Percentiles rank a stretch among this genome's conserved stretches.
phyloP scores from a whole-genome alignment of 2,888 invertebrate genomes.

The Drosophila macrospina region DNA sequence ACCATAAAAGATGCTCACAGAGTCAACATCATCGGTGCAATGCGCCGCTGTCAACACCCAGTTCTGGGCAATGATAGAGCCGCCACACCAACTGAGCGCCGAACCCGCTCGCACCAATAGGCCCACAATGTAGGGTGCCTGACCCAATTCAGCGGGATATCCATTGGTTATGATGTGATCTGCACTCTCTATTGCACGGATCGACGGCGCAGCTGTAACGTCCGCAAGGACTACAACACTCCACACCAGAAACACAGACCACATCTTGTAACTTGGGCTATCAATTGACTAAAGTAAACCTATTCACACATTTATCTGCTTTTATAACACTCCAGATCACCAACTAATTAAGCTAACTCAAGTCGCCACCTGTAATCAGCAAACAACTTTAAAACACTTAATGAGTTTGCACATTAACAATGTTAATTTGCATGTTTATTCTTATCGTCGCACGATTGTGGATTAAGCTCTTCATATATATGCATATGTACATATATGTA shows the following conservation, averaged over 20 bases:
- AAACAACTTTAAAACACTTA: conserved; percentile 8
- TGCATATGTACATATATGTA: no score
- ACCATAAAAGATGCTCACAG: conserved; percentile 69
- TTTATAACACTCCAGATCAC: background rate
- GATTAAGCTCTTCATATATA: background rate
- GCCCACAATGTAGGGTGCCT: conserved; percentile 70
- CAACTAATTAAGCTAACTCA: background rate
- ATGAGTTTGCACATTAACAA: conserved; percentile 31
- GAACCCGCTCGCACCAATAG: conserved; percentile 31
- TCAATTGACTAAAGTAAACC: background rate
- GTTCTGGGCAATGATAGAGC: conserved; percentile 43
- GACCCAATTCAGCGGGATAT: conserved; percentile 44
- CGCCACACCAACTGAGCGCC: conserved; percentile 57
- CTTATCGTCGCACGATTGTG: background rate
- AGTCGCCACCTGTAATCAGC: conserved; percentile 8
- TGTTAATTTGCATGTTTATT: background rate
- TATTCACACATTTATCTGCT: background rate
- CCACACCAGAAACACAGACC: conserved; percentile 32
- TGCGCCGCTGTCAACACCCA: conserved; percentile 63
- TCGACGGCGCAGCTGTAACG: conserved; percentile 21
- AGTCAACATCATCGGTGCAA: conserved; percentile 53
- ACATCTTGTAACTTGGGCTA: conserved; percentile 42
- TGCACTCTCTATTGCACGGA: background rate
- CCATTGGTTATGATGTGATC: conserved; percentile 71
- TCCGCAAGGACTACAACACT: conserved; percentile 6